phyloP scores from a whole-genome alignment of 2,888 invertebrate species.

The Tanypteryx hageni region DNA sequence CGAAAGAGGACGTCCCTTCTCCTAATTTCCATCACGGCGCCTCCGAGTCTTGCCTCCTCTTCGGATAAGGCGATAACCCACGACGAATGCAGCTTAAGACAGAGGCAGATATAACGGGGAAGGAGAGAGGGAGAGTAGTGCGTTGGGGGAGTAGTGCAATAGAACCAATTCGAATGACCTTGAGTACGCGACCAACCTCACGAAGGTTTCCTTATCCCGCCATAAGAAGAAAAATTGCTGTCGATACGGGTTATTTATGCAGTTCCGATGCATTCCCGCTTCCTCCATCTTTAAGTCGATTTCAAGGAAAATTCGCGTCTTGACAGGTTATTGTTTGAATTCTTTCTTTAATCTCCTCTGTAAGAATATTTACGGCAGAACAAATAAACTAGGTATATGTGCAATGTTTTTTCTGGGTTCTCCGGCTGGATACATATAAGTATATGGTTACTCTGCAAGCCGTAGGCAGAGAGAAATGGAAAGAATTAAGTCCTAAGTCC shows the following conservation, averaged over 20 bases:
- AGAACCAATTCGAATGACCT: neutral
- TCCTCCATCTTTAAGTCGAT: neutral
- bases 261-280: neutral
- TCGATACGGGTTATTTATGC: neutral
- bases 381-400: no score
- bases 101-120: neutral
- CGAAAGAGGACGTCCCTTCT: neutral
- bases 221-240: neutral
- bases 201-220: neutral
- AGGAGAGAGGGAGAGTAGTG: neutral
- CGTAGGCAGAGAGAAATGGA: no score
- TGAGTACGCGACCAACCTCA: conserved; percentile 16
- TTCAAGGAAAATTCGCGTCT: neutral
- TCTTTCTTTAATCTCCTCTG: no score
- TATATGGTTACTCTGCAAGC: no score
- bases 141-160: neutral
- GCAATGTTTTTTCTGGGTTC: no score
- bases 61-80: neutral
- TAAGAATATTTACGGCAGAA: no score
- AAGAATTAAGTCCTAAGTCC: no score
- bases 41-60: neutral
- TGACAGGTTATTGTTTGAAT: neutral
- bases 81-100: no score
- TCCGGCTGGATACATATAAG: no score
- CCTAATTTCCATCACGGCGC: neutral